A percentile compares a stretch with the other conserved stretches of the same genome.
These are phyloP conservation scores for Rhizoglyphus robini DNA, from an alignment of 1,140 invertebrate genomes.

Conservation along the genomic window DNA sequence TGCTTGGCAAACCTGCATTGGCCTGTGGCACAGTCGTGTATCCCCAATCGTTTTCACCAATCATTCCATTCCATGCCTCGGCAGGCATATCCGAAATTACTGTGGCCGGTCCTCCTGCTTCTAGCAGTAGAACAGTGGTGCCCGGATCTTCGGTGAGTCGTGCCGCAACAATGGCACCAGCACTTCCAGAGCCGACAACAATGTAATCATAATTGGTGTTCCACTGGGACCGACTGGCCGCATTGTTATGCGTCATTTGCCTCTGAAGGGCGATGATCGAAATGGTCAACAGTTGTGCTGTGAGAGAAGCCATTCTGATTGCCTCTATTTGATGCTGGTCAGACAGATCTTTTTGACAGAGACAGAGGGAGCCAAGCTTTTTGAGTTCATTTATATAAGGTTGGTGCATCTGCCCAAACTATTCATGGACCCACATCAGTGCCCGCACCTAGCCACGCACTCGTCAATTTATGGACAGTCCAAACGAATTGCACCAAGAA, in stretches of 20 bases:
- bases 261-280: constrained; percentile 6
- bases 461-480: no score
- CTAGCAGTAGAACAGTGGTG: constrained; percentile 45
- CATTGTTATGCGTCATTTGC: constrained; percentile 13
- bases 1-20: background rate
- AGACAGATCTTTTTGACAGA: background rate
- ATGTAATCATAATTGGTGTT: constrained; percentile 24
- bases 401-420: no score
- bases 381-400: no score
- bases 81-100: constrained; percentile 59
- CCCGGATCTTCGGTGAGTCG: constrained; percentile 21
- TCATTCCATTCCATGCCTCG: constrained; percentile 42
- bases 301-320: background rate
- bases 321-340: background rate
- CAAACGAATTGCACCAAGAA: no score
- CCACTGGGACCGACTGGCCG: constrained; percentile 6
- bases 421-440: no score
- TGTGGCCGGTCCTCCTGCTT: constrained; percentile 52
- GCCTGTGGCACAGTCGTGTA: constrained; percentile 65
- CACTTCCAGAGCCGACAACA: constrained; percentile 26
- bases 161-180: constrained; percentile 24
- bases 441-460: no score
- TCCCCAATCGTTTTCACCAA: constrained; percentile 50
- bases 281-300: constrained; percentile 12
- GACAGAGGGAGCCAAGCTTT: no score